Evolutionary conservation across 2,888 invertebrate genomes (phyloP).

Genomic region (Hemicrepidius hirtus): DNA sequence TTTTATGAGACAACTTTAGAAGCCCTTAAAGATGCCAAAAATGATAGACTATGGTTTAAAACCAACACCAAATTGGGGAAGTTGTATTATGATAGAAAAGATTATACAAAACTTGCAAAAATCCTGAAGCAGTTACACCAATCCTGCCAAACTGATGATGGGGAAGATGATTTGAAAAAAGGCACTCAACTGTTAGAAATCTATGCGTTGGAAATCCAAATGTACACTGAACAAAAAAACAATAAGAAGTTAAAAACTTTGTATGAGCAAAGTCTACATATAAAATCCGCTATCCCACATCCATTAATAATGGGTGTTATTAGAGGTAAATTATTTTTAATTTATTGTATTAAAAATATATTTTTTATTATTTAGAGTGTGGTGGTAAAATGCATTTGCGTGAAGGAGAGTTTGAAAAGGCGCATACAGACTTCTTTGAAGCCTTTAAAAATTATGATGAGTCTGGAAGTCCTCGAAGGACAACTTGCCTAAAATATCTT

Average conservation of each 20-base stretch:
- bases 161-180: slow-evolving; percentile 97
- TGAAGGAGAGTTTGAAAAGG: slow-evolving; percentile 98
- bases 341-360: slow-evolving; percentile 1
- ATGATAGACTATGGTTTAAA: slow-evolving; percentile 99
- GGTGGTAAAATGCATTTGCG: slow-evolving; percentile 99
- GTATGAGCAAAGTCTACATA: slow-evolving; percentile 98
- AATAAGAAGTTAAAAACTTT: slow-evolving; percentile 97
- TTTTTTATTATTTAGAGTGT: slow-evolving; percentile 81
- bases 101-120: slow-evolving; percentile 95
- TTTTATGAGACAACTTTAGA: slow-evolving; percentile 98
- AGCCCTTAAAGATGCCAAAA: slow-evolving; percentile 97
- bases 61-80: slow-evolving; percentile 99
- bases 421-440: slow-evolving; percentile 99
- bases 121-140: slow-evolving; percentile 97
- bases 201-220: slow-evolving; percentile 99
- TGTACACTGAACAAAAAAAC: slow-evolving; percentile 99
- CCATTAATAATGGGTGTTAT: slow-evolving; percentile 99
- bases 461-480: slow-evolving; percentile 96
- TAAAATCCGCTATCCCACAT: slow-evolving; percentile 99
- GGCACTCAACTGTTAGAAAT: slow-evolving; percentile 98
- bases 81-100: slow-evolving; percentile 96
- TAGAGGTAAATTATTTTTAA: slow-evolving; percentile 78
- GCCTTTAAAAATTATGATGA: slow-evolving; percentile 99
- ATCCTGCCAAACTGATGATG: slow-evolving; percentile 98
- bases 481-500: slow-evolving; percentile 97